phyloP scores from a whole-genome alignment of 2,888 invertebrate species.

The Tillus elongatus region DNA sequence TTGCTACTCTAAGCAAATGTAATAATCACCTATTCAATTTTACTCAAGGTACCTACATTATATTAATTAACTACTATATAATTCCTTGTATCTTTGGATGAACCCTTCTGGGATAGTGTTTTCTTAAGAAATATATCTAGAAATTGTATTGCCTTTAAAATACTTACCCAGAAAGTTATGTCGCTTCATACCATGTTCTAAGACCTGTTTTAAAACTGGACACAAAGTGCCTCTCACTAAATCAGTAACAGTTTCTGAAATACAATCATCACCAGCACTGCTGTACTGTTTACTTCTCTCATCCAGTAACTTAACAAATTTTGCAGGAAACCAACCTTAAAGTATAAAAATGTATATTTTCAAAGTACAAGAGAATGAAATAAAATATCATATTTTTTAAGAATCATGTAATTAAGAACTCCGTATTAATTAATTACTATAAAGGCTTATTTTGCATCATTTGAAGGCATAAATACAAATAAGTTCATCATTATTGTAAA shows the following conservation, averaged over 20 bases:
- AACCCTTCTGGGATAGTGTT: too few relatives aligned
- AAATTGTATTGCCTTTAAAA: slow-evolving; percentile 8
- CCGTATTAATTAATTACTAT: too few relatives aligned
- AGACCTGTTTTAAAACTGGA: slow-evolving; percentile 85
- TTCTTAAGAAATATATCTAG: background rate
- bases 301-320: slow-evolving; percentile 92
- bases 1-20: too few relatives aligned
- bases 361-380: slow-evolving; percentile 1
- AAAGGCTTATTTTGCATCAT: too few relatives aligned
- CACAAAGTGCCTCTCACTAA: slow-evolving; percentile 89
- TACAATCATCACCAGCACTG: slow-evolving; percentile 92
- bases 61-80: too few relatives aligned
- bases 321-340: slow-evolving; percentile 92
- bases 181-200: slow-evolving; percentile 90
- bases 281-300: slow-evolving; percentile 89
- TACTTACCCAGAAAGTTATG: slow-evolving; percentile 65
- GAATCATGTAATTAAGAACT: too few relatives aligned
- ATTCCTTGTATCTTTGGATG: too few relatives aligned
- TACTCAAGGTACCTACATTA: too few relatives aligned
- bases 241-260: slow-evolving; percentile 94
- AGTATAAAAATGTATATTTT: slow-evolving; percentile 14
- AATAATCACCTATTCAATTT: too few relatives aligned
- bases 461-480: too few relatives aligned
- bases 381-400: too few relatives aligned
- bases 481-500: too few relatives aligned